These are phyloP conservation scores for Falco rusticolus DNA, from an alignment of 2,797 vertebrate genomes.

Conservation along the genomic window DNA sequence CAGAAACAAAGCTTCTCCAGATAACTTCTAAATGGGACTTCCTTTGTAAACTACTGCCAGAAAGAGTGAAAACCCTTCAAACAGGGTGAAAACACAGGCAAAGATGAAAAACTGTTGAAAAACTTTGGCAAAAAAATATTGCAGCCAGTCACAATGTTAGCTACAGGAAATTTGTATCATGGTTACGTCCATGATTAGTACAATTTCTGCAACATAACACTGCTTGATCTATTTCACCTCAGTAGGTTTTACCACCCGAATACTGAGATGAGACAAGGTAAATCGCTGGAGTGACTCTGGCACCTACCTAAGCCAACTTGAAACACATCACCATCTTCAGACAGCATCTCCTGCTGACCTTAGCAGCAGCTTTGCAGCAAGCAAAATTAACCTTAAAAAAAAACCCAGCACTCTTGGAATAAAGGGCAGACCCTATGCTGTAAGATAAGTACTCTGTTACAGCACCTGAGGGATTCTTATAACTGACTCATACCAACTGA, in stretches of 20 bases:
- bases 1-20: constrained; percentile 12
- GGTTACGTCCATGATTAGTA: background rate
- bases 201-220: background rate
- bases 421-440: background rate
- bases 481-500: background rate
- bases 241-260: background rate
- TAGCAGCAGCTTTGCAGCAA: background rate
- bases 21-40: background rate
- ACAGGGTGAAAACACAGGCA: background rate
- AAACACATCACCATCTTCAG: background rate
- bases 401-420: background rate
- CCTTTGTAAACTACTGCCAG: background rate
- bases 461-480: background rate
- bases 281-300: background rate
- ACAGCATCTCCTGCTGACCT: background rate
- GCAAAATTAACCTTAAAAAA: background rate
- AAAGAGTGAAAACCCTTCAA: background rate
- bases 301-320: background rate
- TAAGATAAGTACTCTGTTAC: background rate
- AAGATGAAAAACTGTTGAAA: background rate
- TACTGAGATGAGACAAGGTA: background rate
- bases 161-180: background rate
- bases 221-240: background rate
- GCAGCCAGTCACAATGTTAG: background rate
- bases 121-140: background rate